phyloP scores from a whole-genome alignment of 2,113 vertebrate genomes.

The Semicossyphus pulcher region DNA sequence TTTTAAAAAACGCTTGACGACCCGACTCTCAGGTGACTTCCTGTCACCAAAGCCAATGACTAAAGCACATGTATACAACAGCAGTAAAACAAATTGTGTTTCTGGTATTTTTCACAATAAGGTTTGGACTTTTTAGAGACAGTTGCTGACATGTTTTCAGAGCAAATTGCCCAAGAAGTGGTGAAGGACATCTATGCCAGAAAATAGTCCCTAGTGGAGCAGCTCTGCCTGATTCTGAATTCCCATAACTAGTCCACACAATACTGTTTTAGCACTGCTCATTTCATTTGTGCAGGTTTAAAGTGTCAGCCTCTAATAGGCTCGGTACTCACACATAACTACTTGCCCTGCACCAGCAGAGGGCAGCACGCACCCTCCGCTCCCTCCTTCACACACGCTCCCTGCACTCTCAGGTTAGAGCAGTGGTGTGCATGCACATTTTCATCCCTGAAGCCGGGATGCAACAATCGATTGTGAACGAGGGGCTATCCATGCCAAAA shows the following conservation, averaged over 20 bases:
- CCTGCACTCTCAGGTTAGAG: neutral
- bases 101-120: neutral
- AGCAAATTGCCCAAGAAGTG: too few relatives aligned
- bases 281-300: too few relatives aligned
- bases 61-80: too few relatives aligned
- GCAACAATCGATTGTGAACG: neutral
- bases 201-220: too few relatives aligned
- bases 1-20: too few relatives aligned
- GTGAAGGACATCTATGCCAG: too few relatives aligned
- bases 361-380: neutral
- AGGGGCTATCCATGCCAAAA: constrained; percentile 15
- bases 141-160: neutral
- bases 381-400: neutral
- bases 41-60: too few relatives aligned
- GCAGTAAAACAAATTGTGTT: too few relatives aligned
- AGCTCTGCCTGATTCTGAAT: neutral
- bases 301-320: too few relatives aligned
- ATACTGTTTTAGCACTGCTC: neutral
- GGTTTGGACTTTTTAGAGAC: neutral
- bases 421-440: constrained; percentile 24
- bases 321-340: neutral
- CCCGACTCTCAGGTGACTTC: too few relatives aligned
- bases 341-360: constrained; percentile 5
- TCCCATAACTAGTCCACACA: neutral
- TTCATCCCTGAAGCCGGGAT: constrained; percentile 3